Percentiles rank a stretch among this genome's conserved stretches.
Conservation (phyloP, 2,888 invertebrate genomes). For the Eristalis pertinax region DNA sequence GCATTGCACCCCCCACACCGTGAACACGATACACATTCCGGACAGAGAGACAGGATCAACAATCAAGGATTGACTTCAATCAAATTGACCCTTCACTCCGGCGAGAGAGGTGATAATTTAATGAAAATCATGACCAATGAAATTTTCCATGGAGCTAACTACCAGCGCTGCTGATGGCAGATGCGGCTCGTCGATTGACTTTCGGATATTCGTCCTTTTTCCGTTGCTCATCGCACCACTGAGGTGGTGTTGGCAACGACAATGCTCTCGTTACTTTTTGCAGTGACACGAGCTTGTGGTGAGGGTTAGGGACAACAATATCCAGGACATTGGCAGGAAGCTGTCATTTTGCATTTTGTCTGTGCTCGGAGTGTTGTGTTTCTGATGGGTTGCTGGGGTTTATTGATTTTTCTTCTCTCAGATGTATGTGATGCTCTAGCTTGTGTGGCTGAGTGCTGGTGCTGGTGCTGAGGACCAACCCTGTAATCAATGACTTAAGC, state of each 20-base stretch:
- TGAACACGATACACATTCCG: background rate
- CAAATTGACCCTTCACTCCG: constrained; percentile 29
- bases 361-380: background rate
- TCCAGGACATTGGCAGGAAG: constrained; percentile 24
- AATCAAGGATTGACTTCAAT: constrained; percentile 30
- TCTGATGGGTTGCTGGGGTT: constrained; percentile 10
- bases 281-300: background rate
- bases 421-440: no score
- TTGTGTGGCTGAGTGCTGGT: no score
- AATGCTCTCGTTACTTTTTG: constrained; percentile 8
- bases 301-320: constrained; percentile 43
- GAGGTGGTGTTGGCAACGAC: background rate
- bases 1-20: background rate
- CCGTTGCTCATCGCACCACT: background rate
- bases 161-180: constrained; percentile 37
- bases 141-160: constrained; percentile 38
- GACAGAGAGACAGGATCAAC: constrained; percentile 23
- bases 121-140: constrained; percentile 36
- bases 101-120: constrained; percentile 46
- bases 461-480: constrained; percentile 9
- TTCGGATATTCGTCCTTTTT: constrained; percentile 37
- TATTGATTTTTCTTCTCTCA: constrained; percentile 56
- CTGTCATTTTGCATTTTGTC: constrained; percentile 41
- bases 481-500: constrained; percentile 61
- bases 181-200: constrained; percentile 50